Evolutionary conservation across 92 coral and sea anemone genomes (phyloP).

Genomic region (Siderastrea radians): DNA sequence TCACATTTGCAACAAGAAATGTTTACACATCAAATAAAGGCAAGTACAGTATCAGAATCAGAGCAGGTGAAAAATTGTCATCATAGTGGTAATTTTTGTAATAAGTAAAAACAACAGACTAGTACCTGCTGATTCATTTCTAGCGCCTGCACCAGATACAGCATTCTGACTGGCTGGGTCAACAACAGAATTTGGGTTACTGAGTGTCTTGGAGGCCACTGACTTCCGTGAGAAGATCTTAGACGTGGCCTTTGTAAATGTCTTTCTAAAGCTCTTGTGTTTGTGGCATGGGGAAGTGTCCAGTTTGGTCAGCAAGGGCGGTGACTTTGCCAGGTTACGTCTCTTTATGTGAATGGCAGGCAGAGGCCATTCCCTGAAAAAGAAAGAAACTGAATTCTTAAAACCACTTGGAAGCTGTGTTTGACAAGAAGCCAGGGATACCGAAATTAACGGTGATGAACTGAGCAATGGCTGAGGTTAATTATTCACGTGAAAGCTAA

Average conservation of each 20-base stretch:
- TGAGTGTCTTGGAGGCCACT: slow-evolving; percentile 52
- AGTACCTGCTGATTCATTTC: slow-evolving; percentile 75
- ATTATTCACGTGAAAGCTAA: not conserved
- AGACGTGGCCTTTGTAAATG: slow-evolving; percentile 90
- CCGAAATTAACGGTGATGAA: too few relatives aligned
- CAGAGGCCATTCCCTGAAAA: slow-evolving; percentile 85
- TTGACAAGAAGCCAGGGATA: too few relatives aligned
- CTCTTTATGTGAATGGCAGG: slow-evolving; percentile 90
- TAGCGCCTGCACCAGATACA: slow-evolving; percentile 84
- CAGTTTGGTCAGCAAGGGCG: slow-evolving; percentile 74
- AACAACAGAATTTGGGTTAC: slow-evolving; percentile 18
- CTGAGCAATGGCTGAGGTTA: too few relatives aligned
- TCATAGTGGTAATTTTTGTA: not conserved
- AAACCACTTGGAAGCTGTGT: not conserved
- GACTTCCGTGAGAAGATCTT: slow-evolving; percentile 93
- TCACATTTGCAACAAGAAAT: too few relatives aligned
- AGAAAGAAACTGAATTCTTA: not conserved
- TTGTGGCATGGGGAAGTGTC: slow-evolving; percentile 78
- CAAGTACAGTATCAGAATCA: too few relatives aligned
- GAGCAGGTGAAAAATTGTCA: not conserved
- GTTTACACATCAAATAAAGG: too few relatives aligned
- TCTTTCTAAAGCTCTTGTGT: slow-evolving; percentile 89
- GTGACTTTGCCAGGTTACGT: slow-evolving; percentile 50
- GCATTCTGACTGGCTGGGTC: slow-evolving; percentile 75
- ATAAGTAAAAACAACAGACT: not conserved